Conservation (phyloP, 2,113 vertebrate species). For the Charina bottae region DNA sequence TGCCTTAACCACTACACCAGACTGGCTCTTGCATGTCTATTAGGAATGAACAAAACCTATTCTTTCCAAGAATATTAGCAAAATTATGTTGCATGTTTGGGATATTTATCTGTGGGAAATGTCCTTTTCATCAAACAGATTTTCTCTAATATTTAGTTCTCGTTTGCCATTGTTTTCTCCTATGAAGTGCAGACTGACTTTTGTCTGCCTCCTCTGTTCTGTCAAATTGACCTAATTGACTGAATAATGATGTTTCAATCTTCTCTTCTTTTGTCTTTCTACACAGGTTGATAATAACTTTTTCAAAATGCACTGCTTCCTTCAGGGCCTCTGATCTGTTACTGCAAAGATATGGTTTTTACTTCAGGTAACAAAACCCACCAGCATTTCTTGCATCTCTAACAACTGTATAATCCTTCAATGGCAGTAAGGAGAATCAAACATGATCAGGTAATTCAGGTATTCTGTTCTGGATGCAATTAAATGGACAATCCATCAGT, state of each 20-base stretch:
- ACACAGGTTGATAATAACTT: too few relatives aligned
- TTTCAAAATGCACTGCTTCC: background rate
- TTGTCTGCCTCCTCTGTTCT: background rate
- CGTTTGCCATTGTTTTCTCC: background rate
- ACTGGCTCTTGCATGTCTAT: background rate
- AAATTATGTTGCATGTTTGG: background rate
- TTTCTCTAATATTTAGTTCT: background rate
- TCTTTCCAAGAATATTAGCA: background rate
- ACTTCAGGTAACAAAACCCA: background rate
- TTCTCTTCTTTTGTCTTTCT: background rate
- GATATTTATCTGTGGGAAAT: background rate
- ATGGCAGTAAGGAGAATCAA: constrained; percentile 21
- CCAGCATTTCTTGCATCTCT: background rate
- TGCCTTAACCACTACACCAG: too few relatives aligned
- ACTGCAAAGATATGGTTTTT: background rate
- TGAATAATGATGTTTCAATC: background rate
- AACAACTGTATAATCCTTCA: background rate
- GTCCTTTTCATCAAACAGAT: background rate
- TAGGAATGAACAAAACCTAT: background rate
- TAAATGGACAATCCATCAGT: background rate
- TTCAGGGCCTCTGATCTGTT: background rate
- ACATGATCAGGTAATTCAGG: background rate
- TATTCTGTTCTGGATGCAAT: background rate
- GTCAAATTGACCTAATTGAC: background rate
- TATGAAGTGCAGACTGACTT: background rate